These are phyloP conservation scores for Novumbra hubbsi DNA, from an alignment of 2,797 vertebrate genomes.

Conservation along the genomic window DNA sequence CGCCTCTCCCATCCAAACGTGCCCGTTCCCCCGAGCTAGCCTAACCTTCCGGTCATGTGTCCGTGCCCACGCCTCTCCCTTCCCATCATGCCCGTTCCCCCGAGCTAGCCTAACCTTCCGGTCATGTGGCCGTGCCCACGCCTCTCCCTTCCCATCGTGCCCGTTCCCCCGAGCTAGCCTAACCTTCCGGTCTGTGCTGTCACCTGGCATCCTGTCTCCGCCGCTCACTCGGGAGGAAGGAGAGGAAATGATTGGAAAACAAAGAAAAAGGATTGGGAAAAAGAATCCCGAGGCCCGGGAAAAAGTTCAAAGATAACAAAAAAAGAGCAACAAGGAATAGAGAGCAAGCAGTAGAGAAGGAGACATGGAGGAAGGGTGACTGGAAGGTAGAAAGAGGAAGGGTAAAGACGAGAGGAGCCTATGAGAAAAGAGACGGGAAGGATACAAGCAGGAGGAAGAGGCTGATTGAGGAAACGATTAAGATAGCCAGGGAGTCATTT, in stretches of 20 bases:
- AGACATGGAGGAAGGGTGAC: background rate
- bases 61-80: conserved; percentile 4
- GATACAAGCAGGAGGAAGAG: background rate
- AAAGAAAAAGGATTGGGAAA: conserved; percentile 59
- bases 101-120: no score
- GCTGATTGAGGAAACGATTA: background rate
- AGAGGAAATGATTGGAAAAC: conserved; percentile 67
- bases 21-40: no score
- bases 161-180: conserved; percentile 19
- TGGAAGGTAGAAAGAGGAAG: conserved; percentile 26
- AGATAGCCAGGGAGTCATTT: background rate
- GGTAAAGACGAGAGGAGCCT: conserved; percentile 20
- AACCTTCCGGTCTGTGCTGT: conserved; percentile 59
- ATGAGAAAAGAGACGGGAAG: background rate
- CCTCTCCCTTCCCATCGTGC: background rate
- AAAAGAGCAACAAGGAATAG: conserved; percentile 70
- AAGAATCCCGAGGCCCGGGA: conserved; percentile 70
- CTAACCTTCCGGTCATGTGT: no score
- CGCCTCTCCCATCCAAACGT: no score
- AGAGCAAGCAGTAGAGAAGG: conserved; percentile 32
- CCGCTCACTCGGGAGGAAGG: conserved; percentile 62
- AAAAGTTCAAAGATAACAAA: conserved; percentile 79
- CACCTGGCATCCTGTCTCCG: conserved; percentile 65
- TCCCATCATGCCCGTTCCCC: no score
- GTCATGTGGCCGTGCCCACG: conserved; percentile 8